Percentiles rank a stretch among this genome's conserved stretches.
These are phyloP conservation scores for Parnassius mnemosyne DNA, from an alignment of 2,888 invertebrate species.

Conservation along the genomic window DNA sequence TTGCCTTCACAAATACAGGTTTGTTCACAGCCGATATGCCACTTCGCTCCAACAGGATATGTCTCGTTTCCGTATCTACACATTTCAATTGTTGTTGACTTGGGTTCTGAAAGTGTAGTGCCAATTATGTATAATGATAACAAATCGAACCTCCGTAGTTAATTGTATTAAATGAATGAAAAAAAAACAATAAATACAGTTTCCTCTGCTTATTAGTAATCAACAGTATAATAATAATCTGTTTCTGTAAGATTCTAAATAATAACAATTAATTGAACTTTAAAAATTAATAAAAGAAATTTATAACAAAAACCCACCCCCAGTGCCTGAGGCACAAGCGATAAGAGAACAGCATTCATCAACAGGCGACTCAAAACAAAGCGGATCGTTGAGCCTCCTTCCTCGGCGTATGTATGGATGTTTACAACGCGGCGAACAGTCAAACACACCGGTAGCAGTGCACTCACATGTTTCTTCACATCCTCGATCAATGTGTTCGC, in stretches of 20 bases:
- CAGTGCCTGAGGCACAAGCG: slow-evolving; percentile 83
- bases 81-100: slow-evolving; percentile 50
- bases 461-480: slow-evolving; percentile 91
- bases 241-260: too few relatives aligned
- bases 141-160: too few relatives aligned
- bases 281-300: too few relatives aligned
- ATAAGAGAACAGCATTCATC: slow-evolving; percentile 86
- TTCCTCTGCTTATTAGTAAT: too few relatives aligned
- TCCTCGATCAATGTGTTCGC: slow-evolving; percentile 85
- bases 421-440: slow-evolving; percentile 87
- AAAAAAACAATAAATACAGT: too few relatives aligned
- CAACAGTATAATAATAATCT: too few relatives aligned
- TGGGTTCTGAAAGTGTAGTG: slow-evolving; percentile 46
- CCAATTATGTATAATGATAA: too few relatives aligned
- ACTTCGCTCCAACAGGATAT: slow-evolving; percentile 85
- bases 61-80: slow-evolving; percentile 85
- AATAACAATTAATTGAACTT: too few relatives aligned
- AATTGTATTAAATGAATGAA: too few relatives aligned
- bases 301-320: slow-evolving; percentile 40
- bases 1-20: slow-evolving; percentile 88
- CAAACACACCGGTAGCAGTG: slow-evolving; percentile 82
- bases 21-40: slow-evolving; percentile 90
- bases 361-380: slow-evolving; percentile 85
- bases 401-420: slow-evolving; percentile 86
- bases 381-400: slow-evolving; percentile 83